Percentiles rank a stretch among this genome's conserved stretches.
These are phyloP conservation scores for Drosophila borborema DNA, from an alignment of 2,888 invertebrate genomes.

Conservation along the genomic window DNA sequence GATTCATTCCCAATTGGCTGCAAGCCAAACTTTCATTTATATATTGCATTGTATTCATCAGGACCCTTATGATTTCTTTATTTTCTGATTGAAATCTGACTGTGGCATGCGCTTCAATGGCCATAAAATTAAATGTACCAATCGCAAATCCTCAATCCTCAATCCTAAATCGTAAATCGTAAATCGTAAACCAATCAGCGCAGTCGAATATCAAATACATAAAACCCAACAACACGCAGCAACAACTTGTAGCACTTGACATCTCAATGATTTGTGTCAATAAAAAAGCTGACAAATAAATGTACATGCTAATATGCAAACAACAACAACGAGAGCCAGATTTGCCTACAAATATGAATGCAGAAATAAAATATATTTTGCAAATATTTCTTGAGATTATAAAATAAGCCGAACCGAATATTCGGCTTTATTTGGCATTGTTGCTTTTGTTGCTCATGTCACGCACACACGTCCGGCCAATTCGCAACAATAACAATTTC, in stretches of 20 bases:
- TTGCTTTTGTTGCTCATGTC: conserved; percentile 45
- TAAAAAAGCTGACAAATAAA: conserved; percentile 59
- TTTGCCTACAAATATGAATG: conserved; percentile 16
- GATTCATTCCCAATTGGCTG: conserved; percentile 28
- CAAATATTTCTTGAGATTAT: conserved; percentile 60
- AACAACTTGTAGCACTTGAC: conserved; percentile 20
- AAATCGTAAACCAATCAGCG: conserved; percentile 63
- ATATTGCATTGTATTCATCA: conserved; percentile 7
- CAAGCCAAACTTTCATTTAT: neutral
- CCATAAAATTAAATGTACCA: conserved; percentile 37
- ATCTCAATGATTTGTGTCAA: conserved; percentile 69
- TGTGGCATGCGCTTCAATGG: conserved; percentile 6
- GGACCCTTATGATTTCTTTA: neutral
- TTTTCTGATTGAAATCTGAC: conserved; percentile 15
- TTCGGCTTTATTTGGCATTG: conserved; percentile 22
- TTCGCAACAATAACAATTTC: conserved; percentile 64
- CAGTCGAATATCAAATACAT: conserved; percentile 64
- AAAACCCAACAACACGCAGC: conserved; percentile 33
- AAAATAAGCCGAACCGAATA: conserved; percentile 62
- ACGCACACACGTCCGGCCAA: conserved; percentile 44
- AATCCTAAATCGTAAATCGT: conserved; percentile 37
- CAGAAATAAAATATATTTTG: conserved; percentile 31
- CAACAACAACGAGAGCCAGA: neutral
- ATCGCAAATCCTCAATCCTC: conserved; percentile 41
- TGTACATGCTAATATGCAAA: conserved; percentile 51